phyloP scores from a whole-genome alignment of 2,888 invertebrate species.

The Xylota segnis region DNA sequence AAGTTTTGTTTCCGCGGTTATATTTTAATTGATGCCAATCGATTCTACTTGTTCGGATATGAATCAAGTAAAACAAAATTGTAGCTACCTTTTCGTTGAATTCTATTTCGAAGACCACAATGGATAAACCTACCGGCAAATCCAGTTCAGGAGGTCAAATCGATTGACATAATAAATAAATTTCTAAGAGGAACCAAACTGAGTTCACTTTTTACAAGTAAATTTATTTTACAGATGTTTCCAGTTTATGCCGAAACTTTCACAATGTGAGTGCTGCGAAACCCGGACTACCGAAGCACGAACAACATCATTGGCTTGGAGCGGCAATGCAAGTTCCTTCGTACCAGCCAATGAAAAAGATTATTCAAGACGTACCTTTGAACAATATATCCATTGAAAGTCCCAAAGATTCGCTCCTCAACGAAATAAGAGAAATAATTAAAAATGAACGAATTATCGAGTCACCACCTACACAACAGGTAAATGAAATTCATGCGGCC shows the following conservation, averaged over 20 bases:
- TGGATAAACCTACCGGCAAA: too few species aligned
- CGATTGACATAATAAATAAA: too few species aligned
- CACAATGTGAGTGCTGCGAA: slow-evolving; percentile 3
- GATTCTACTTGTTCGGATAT: too few species aligned
- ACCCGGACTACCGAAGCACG: neutral
- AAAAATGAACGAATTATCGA: slow-evolving; percentile 36
- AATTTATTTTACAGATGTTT: slow-evolving; percentile 16
- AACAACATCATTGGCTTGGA: slow-evolving; percentile 8
- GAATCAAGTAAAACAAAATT: too few species aligned
- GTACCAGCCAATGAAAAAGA: slow-evolving; percentile 14
- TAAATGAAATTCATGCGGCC: slow-evolving; percentile 88
- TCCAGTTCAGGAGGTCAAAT: too few species aligned
- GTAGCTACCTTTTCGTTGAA: too few species aligned
- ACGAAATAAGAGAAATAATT: slow-evolving; percentile 77
- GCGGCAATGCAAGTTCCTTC: slow-evolving; percentile 13
- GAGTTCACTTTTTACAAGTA: too few species aligned
- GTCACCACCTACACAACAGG: slow-evolving; percentile 13
- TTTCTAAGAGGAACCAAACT: neutral
- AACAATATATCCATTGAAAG: slow-evolving; percentile 69
- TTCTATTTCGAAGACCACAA: too few species aligned
- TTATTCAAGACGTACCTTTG: slow-evolving; percentile 50
- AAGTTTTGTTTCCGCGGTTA: too few species aligned
- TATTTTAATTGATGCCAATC: too few species aligned
- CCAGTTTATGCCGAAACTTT: slow-evolving; percentile 22
- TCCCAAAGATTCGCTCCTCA: slow-evolving; percentile 64